phyloP scores from a whole-genome alignment of 2,888 invertebrate species.

The Atethmia centrago region DNA sequence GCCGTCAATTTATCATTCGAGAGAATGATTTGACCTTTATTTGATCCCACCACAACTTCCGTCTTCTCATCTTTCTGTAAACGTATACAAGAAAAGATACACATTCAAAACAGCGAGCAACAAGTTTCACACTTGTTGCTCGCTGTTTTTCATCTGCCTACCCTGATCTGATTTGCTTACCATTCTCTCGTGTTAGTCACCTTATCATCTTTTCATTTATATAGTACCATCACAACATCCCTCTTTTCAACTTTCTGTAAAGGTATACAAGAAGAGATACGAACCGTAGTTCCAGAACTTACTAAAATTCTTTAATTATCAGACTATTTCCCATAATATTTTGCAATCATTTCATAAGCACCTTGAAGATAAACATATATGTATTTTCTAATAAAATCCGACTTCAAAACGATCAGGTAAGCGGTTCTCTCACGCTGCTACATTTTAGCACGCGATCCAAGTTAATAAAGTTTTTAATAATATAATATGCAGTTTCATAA shows the following conservation, averaged over 20 bases:
- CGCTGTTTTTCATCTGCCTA: too few species aligned
- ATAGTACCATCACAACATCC: too few species aligned
- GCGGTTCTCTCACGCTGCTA: constrained; percentile 14
- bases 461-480: constrained; percentile 15
- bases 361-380: constrained; percentile 5
- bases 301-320: background rate
- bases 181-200: too few species aligned
- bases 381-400: constrained; percentile 10
- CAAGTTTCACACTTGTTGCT: constrained; percentile 5
- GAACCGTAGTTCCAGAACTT: background rate
- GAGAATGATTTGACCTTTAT: background rate
- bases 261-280: too few species aligned
- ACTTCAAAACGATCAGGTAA: constrained; percentile 10
- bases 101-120: background rate
- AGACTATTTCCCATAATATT: background rate
- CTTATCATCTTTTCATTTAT: too few species aligned
- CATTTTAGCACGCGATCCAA: constrained; percentile 34
- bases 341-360: background rate
- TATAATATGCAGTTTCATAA: constrained; percentile 14
- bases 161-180: too few species aligned
- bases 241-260: too few species aligned
- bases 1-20: too few species aligned
- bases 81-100: background rate
- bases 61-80: background rate
- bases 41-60: background rate